Conservation (phyloP, 2,888 invertebrate species). For the Galerucella pusilla region DNA sequence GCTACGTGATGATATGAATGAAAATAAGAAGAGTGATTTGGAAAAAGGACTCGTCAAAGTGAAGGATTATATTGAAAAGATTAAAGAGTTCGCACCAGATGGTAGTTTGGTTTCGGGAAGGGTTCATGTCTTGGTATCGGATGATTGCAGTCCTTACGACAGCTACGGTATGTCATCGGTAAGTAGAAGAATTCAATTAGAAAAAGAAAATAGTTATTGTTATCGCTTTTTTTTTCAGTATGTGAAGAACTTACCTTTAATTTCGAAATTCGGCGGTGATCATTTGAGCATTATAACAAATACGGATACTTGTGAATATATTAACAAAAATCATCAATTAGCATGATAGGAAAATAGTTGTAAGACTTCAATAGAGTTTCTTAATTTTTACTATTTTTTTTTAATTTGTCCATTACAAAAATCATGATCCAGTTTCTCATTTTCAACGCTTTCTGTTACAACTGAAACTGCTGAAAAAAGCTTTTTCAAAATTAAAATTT, state of each 20-base stretch:
- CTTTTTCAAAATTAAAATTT: no score
- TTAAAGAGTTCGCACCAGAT: slow-evolving; percentile 51
- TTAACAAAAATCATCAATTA: slow-evolving; percentile 65
- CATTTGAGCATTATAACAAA: slow-evolving; percentile 78
- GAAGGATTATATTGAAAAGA: slow-evolving; percentile 53
- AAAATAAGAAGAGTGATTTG: slow-evolving; percentile 49
- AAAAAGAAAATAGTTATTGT: slow-evolving; percentile 1
- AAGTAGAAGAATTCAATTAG: slow-evolving; percentile 38
- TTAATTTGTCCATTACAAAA: no score
- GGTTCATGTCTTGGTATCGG: slow-evolving; percentile 58
- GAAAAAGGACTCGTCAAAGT: slow-evolving; percentile 52
- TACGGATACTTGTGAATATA: slow-evolving; percentile 72
- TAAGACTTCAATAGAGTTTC: not conserved
- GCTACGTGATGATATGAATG: slow-evolving; percentile 46
- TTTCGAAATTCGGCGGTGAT: slow-evolving; percentile 73
- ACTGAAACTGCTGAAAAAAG: no score
- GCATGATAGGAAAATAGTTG: not conserved
- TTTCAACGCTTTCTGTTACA: no score
- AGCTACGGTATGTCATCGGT: slow-evolving; percentile 60
- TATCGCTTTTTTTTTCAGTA: slow-evolving; percentile 63
- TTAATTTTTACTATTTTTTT: not conserved
- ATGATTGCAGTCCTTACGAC: slow-evolving; percentile 60
- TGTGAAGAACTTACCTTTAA: slow-evolving; percentile 70
- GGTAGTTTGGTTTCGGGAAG: slow-evolving; percentile 54
- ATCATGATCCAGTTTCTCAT: no score